Base-by-base conservation (phyloP, 2,797 vertebrate species). In the Odontamblyopus rebecca region DNA sequence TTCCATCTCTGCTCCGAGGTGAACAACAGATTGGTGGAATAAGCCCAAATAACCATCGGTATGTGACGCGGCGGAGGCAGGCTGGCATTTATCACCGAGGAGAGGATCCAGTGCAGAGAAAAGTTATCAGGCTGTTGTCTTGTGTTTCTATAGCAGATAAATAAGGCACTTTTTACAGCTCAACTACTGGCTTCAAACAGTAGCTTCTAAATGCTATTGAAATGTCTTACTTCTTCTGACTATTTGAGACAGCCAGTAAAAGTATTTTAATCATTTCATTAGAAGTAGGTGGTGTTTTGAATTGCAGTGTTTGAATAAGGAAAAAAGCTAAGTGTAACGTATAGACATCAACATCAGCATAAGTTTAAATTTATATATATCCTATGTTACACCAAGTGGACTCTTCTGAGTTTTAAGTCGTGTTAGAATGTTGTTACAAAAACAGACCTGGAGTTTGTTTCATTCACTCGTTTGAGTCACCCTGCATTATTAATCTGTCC, bases 21-120 rank as follows among this genome's bases (percentile, higher is more conserved):
- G 82, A 88, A 84, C 86, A 87, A 84, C 83, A 83, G 86, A 88
- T 87, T 88, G 83, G 73, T 86, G 83, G 76, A 90, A 87, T 89
- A 87, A 91, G 76, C 68, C 83, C 79, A 82, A 89, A 91, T 83
- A 89, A 85, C 79, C 81, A 84, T 82, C 65, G 65, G 84, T 86
- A 87, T 86, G 76, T 86, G 75, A 53, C 79, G 78, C 73, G 73
- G 86, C 78, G 77, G 78, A 77, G 64, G 77, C 65, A 80, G 76
- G 74, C 81, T 81, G 80, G 88, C 81, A 87, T 89, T 88, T 82
- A 84, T 89, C 85, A 87, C 79, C 41, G 83, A 75, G 82, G 71
- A 72, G 82, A 79, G 54, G 30, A 30, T 62, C 80, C 57, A 44
- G 70, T 68, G 70, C 69, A 29, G 6, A n/a, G 61, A 18, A 53